Percentiles rank a stretch among this genome's conserved stretches.
Evolutionary conservation across 2,797 vertebrate species (phyloP).

Genomic region (Pristis pectinata): DNA sequence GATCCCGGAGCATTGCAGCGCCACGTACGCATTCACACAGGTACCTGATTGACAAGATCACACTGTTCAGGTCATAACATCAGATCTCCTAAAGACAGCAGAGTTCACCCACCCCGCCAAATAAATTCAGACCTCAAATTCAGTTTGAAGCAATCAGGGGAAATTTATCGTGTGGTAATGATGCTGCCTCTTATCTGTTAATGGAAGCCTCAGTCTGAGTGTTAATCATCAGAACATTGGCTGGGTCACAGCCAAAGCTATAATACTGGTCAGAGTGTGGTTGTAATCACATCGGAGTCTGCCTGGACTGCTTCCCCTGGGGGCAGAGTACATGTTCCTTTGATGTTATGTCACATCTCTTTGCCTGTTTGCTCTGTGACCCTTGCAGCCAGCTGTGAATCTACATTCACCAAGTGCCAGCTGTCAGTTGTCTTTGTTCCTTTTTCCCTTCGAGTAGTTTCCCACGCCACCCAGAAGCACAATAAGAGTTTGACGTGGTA

Average conservation of each 20-base stretch:
- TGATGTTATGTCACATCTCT: background rate
- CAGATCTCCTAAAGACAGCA: background rate
- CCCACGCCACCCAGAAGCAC: constrained; percentile 4
- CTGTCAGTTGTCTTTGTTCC: background rate
- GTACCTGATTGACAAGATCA: constrained; percentile 49
- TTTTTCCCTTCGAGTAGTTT: background rate
- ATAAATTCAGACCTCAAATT: background rate
- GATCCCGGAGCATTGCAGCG: constrained; percentile 91
- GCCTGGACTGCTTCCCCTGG: background rate
- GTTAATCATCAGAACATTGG: background rate
- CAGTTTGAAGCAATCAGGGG: background rate
- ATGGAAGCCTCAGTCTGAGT: background rate
- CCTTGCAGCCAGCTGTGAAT: background rate
- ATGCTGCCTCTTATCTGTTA: background rate
- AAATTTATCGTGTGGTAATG: background rate
- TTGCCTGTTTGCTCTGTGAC: background rate
- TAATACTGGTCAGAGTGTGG: background rate
- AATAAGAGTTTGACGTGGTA: background rate
- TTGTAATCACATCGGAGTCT: background rate
- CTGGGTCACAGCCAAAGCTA: background rate
- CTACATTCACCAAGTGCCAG: background rate
- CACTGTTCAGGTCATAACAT: background rate
- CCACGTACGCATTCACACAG: constrained; percentile 94
- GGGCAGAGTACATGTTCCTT: background rate
- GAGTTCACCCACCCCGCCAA: background rate